phyloP scores from a whole-genome alignment of 2,797 vertebrate species.

The Syndactyla subalaris region DNA sequence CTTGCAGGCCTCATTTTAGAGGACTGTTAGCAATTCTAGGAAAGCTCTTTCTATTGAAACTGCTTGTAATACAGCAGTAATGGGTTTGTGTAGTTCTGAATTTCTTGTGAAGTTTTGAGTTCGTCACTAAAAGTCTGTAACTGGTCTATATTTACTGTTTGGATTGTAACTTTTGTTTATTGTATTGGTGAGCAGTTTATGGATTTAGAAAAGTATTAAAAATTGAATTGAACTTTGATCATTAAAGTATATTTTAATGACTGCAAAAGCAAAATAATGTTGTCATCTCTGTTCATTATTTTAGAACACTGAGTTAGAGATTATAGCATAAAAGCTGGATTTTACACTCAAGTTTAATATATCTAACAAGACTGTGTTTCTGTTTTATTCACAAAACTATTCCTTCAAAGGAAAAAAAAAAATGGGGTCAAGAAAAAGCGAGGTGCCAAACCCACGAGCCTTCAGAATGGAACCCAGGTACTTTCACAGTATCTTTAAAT shows the following conservation, averaged over 20 bases:
- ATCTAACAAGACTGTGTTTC: neutral
- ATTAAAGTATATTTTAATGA: constrained; percentile 18
- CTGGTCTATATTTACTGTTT: neutral
- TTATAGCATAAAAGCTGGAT: neutral
- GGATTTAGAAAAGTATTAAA: neutral
- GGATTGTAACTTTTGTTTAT: neutral
- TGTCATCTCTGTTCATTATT: neutral
- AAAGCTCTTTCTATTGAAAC: constrained; percentile 44
- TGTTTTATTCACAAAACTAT: neutral
- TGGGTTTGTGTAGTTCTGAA: constrained; percentile 49
- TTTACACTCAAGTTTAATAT: neutral
- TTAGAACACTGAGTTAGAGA: neutral
- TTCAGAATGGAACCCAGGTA: neutral
- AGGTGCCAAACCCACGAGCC: neutral
- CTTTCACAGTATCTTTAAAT: neutral
- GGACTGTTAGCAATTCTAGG: neutral
- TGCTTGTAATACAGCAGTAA: constrained; percentile 17
- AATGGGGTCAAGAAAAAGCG: neutral
- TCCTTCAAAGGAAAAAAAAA: neutral
- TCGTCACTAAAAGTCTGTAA: constrained; percentile 37
- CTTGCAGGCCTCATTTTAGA: constrained; percentile 39
- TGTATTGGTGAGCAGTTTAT: neutral
- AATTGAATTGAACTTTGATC: neutral
- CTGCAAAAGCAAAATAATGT: neutral
- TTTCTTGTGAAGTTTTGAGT: constrained; percentile 36